A percentile compares a stretch with the other conserved stretches of the same genome.
Evolutionary conservation across 2,888 invertebrate genomes (phyloP).

Genomic region (Apotomis betuletana): DNA sequence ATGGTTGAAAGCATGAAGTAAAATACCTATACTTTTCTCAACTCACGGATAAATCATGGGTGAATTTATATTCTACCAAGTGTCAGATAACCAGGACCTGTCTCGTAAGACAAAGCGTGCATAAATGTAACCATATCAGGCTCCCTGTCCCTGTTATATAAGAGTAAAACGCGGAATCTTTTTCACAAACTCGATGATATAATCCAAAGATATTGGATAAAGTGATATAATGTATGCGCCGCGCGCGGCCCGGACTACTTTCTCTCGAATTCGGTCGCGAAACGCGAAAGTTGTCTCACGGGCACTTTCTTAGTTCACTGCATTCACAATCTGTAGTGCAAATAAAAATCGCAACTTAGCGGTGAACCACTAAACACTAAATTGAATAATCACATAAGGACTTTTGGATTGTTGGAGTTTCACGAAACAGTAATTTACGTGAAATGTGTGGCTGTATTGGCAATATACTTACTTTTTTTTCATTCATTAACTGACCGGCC

Average conservation of each 20-base stretch:
- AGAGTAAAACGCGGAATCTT: constrained; percentile 37
- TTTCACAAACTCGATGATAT: constrained; percentile 61
- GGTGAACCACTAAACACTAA: constrained; percentile 34
- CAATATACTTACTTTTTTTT: no score
- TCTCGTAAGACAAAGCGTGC: not conserved
- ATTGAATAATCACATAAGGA: constrained; percentile 28
- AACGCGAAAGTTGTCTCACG: constrained; percentile 82
- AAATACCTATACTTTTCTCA: not conserved
- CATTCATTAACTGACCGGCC: no score
- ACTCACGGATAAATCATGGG: not conserved
- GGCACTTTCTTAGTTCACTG: constrained; percentile 78
- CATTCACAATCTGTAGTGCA: constrained; percentile 53
- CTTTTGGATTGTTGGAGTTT: not conserved
- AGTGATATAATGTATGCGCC: constrained; percentile 80
- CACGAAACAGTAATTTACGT: not conserved
- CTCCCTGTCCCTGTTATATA: constrained; percentile 19
- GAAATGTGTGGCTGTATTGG: no score
- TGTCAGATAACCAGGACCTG: not conserved
- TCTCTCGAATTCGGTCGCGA: constrained; percentile 83
- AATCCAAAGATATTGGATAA: constrained; percentile 70
- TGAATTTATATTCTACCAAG: not conserved
- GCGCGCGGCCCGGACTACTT: constrained; percentile 75
- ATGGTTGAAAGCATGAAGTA: no score
- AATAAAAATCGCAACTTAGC: constrained; percentile 41
- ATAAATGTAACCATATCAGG: constrained; percentile 14